A percentile compares a stretch with the other conserved stretches of the same genome.
These are phyloP conservation scores for Falcaria lacertinaria DNA, from an alignment of 2,888 invertebrate genomes.

Conservation along the genomic window DNA sequence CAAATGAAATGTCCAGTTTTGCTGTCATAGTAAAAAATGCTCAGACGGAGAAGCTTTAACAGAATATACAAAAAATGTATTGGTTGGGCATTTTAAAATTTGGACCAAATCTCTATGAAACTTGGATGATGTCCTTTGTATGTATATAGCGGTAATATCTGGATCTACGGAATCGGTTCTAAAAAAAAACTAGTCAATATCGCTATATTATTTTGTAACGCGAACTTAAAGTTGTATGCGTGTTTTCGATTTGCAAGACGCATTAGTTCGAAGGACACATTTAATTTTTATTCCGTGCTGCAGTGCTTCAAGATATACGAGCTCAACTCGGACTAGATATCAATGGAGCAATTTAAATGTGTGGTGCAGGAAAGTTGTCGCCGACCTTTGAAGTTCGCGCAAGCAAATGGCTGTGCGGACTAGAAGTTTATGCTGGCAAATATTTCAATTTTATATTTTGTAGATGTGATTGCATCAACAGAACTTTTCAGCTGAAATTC, in stretches of 20 bases:
- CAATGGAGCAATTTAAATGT: background rate
- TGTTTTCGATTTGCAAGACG: conserved; percentile 34
- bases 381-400: background rate
- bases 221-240: conserved; percentile 36
- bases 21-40: no score
- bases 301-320: background rate
- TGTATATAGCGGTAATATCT: no score
- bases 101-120: no score
- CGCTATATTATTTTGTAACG: background rate
- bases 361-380: background rate
- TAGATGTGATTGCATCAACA: background rate
- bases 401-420: background rate
- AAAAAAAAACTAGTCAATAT: no score
- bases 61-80: no score
- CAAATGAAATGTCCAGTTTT: no score
- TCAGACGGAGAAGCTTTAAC: no score
- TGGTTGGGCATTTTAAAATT: no score
- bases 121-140: no score
- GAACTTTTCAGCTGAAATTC: no score
- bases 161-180: no score
- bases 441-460: background rate
- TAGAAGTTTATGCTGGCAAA: background rate
- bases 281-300: background rate
- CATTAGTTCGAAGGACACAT: conserved; percentile 37
- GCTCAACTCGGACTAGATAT: background rate